phyloP scores from a whole-genome alignment of 2,888 invertebrate genomes.

The Julus scanicus region DNA sequence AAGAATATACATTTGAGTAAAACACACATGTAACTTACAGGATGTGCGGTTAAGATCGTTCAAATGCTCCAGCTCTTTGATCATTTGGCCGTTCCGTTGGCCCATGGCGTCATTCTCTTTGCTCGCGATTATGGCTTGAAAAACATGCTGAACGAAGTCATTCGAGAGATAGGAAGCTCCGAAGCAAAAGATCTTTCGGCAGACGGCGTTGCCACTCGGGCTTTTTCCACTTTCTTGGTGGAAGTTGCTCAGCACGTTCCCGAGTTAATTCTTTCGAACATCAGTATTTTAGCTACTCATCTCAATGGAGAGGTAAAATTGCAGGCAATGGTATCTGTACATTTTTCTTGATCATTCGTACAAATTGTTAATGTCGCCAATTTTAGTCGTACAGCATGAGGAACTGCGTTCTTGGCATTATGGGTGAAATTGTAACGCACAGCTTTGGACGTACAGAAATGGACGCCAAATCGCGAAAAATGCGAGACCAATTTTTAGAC shows the following conservation, averaged over 20 bases:
- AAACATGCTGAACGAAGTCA: slow-evolving; percentile 78
- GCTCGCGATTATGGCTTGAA: slow-evolving; percentile 76
- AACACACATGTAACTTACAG: slow-evolving; percentile 59
- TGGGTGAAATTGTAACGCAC: slow-evolving; percentile 79
- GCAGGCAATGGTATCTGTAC: background rate
- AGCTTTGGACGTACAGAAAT: slow-evolving; percentile 79
- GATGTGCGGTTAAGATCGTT: slow-evolving; percentile 66
- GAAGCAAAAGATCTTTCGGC: background rate
- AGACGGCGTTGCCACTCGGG: slow-evolving; percentile 59
- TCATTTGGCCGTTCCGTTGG: slow-evolving; percentile 76
- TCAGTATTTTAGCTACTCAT: slow-evolving; percentile 73
- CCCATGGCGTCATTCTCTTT: slow-evolving; percentile 77
- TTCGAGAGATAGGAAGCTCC: slow-evolving; percentile 63
- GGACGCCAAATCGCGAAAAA: slow-evolving; percentile 74
- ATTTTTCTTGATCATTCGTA: background rate
- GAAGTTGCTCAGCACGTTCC: slow-evolving; percentile 75
- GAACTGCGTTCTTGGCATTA: slow-evolving; percentile 83
- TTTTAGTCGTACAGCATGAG: slow-evolving; percentile 73
- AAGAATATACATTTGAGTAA: slow-evolving; percentile 50
- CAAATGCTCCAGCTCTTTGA: slow-evolving; percentile 82
- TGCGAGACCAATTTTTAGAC: slow-evolving; percentile 83
- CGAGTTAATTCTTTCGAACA: slow-evolving; percentile 72
- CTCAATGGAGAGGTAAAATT: slow-evolving; percentile 69
- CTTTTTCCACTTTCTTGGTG: slow-evolving; percentile 72
- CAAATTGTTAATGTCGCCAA: slow-evolving; percentile 51